Evolutionary conservation across 2,888 invertebrate species (phyloP), one percentile per base, ranked within the genome.

Genomic region (Nipponacmea schrenckii): DNA sequence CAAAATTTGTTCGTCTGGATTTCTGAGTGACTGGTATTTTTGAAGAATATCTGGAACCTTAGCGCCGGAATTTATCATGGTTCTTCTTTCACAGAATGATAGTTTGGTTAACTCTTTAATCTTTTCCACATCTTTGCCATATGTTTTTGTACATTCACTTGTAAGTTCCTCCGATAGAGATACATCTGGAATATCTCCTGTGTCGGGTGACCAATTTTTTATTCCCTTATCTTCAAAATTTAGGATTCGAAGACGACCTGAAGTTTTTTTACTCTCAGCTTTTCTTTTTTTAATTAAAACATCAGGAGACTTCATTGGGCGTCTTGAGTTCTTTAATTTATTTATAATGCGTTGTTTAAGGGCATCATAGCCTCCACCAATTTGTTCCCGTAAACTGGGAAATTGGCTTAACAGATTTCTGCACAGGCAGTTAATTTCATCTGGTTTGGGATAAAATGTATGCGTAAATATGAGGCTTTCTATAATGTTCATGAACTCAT

Each of bases 401-500:
- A 56, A 56, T 56, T 56, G 56, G n/a, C 56, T 17, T 56, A 56
- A 17, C n/a, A 56, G 20, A 20, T 56, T 50, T 50, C 50, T 50
- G 20, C 50, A 50, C 0, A 50, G 17, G n/a, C 17, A 50, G 20
- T 5, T 50, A 17, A 56, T 56, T 20, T 56, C n/a, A 20, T 56
- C 56, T 0, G 56, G n/a, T 56, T 56, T 56, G 12, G 56, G 20
- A 20, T 56, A 56, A 20, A 56, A 50, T 17, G 50, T 17, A 17
- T 50, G 20, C 20, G 5, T 50, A 14, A 50, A 50, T 7, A 20
- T 56, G 15, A 20, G 17, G 20, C 20, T 20, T 56, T 56, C n/a
- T 56, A 56, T 56, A 20, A 17, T n/a, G 17, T 50, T 20, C 5
- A 5, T 50, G 5, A 50, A 50, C 20, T 50, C 48, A 48, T 48